Evolutionary conservation across 2,888 invertebrate genomes (phyloP), one percentile per base, ranked within the genome.

Genomic region (Hypolimnas misippus): DNA sequence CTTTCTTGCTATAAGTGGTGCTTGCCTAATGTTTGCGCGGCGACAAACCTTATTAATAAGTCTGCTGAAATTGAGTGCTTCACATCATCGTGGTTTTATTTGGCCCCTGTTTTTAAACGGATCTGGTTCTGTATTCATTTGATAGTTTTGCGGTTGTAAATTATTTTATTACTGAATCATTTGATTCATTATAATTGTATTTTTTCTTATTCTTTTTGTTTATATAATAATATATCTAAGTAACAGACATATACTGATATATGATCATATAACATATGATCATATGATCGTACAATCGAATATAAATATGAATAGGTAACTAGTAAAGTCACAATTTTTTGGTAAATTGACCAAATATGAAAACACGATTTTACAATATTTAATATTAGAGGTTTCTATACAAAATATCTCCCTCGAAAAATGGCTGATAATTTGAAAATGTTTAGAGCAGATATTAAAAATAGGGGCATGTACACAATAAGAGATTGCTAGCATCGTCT

Each of bases 401-500:
- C 57, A 59, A 46, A 51, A 16, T 44, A 52, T 53, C 56, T 50
- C 55, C 69, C 66, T 52, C 65, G 17, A 67, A 75, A 7, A 8
- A 73, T 67, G 58, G 69, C 78, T 77, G 78, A 77, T 78, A 77
- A 74, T 75, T 71, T 58, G 67, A 67, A 73, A 77, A 74, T 72
- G 73, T 74, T 74, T 75, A 77, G 74, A 77, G 76, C 66, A 65
- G 79, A 83, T 86, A 87, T 87, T 85, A 83, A 85, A 85, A 77
- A 75, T 72, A 74, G 78, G 83, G 82, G 75, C 70, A 71, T 71
- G 38, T 55, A 63, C 74, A 87, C 86, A 87, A 87, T 82, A 66
- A 81, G 55, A 57, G 68, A 52, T 70, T 70, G 79, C 74, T 74
- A 73, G 74, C 67, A 77, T 79, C 79, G 81, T 84, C 83, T 78